A percentile compares a stretch with the other conserved stretches of the same genome.
These are phyloP conservation scores for Atrichornis clamosus DNA, from an alignment of 2,113 vertebrate species.

Conservation along the genomic window DNA sequence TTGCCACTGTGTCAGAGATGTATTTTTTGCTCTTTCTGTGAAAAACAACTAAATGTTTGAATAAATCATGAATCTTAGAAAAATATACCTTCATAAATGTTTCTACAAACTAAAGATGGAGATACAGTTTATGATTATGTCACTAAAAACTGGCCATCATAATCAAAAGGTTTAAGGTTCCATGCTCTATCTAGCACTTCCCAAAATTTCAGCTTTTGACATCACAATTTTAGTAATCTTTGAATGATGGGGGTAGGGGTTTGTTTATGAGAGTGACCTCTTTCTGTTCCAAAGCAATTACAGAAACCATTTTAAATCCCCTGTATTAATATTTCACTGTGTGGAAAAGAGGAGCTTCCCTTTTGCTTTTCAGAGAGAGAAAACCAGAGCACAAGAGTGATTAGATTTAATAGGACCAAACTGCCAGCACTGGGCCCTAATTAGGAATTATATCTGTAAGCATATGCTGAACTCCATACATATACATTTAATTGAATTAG, in stretches of 20 bases:
- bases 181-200: background rate
- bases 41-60: background rate
- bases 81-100: background rate
- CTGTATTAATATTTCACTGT: background rate
- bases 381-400: background rate
- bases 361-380: background rate
- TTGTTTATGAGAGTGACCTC: background rate
- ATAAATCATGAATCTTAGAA: background rate
- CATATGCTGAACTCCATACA: background rate
- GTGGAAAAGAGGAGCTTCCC: background rate
- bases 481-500: background rate
- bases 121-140: background rate
- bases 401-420: background rate
- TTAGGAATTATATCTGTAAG: background rate
- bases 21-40: background rate
- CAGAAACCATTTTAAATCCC: background rate
- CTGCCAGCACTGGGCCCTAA: background rate
- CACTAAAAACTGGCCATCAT: background rate
- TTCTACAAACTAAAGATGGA: background rate
- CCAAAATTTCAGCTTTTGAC: background rate
- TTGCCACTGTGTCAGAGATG: background rate
- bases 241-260: rapidly evolving
- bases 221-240: background rate
- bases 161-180: background rate
- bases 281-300: background rate